Conservation (phyloP, 2,888 invertebrate species). For the Sericinus montela region DNA sequence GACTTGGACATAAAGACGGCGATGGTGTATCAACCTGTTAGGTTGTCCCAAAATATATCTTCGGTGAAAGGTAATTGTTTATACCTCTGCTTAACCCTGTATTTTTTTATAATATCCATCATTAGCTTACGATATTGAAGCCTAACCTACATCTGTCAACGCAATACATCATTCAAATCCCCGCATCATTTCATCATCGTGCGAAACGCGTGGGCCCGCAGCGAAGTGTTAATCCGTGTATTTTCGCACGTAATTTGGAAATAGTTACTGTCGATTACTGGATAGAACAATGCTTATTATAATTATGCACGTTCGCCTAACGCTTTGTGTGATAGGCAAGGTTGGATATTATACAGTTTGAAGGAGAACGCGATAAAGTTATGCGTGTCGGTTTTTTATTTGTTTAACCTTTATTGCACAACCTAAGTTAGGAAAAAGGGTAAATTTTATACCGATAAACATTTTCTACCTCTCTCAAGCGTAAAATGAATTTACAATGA, state of each 20-base stretch:
- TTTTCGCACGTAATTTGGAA: conserved; percentile 19
- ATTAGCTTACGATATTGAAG: conserved; percentile 10
- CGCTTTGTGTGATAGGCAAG: conserved; percentile 3
- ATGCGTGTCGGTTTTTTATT: too few species aligned
- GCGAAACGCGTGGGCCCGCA: conserved; percentile 3
- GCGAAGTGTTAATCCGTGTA: conserved; percentile 9
- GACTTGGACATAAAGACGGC: too few species aligned
- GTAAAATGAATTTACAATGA: too few species aligned
- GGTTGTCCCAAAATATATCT: too few species aligned
- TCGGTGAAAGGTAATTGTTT: too few species aligned
- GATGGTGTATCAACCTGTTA: too few species aligned
- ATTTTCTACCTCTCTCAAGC: too few species aligned
- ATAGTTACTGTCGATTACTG: conserved; percentile 16
- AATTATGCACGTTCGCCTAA: background rate
- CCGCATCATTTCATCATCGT: conserved; percentile 7
- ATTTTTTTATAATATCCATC: too few species aligned
- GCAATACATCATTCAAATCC: conserved; percentile 16
- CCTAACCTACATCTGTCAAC: conserved; percentile 2
- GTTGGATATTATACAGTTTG: conserved; percentile 4
- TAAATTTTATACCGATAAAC: too few species aligned
- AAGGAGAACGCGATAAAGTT: background rate
- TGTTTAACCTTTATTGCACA: too few species aligned
- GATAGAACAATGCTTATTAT: conserved; percentile 12
- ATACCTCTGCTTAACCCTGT: too few species aligned
- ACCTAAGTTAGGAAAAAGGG: too few species aligned